These are phyloP conservation scores for Cantharis lateralis DNA, from an alignment of 2,888 invertebrate species.

Conservation along the genomic window DNA sequence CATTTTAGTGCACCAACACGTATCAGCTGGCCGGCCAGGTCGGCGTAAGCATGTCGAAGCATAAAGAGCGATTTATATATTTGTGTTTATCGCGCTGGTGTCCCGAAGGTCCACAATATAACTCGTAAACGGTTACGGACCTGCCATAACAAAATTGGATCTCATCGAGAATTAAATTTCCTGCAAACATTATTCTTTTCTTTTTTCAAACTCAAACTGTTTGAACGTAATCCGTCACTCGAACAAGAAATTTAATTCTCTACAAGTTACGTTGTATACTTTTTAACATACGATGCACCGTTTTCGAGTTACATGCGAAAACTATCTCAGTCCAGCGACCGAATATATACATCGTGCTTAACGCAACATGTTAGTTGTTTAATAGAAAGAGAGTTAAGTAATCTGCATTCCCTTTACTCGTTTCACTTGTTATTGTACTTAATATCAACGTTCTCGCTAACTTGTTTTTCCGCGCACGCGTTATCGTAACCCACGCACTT, in stretches of 20 bases:
- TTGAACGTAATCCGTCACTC: too few relatives aligned
- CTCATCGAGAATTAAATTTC: not conserved
- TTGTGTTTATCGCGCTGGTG: not conserved
- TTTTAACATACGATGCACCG: not conserved
- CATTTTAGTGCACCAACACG: not conserved
- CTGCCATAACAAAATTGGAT: too few relatives aligned
- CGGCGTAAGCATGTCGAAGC: not conserved
- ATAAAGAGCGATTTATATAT: not conserved
- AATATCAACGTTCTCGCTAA: not conserved
- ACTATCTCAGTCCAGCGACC: not conserved
- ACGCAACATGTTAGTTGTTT: not conserved
- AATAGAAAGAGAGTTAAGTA: not conserved
- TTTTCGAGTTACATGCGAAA: not conserved
- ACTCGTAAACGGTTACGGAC: not conserved
- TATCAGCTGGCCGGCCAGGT: not conserved
- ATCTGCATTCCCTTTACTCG: slow-evolving; percentile 2
- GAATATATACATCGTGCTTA: not conserved
- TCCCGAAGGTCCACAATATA: not conserved
- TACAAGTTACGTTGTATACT: not conserved
- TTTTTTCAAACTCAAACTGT: too few relatives aligned
- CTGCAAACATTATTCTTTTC: too few relatives aligned
- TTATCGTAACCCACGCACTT: not conserved
- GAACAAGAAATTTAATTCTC: not conserved
- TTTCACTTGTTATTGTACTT: slow-evolving; percentile 1
- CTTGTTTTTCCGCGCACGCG: not conserved